phyloP scores from a whole-genome alignment of 1,140 invertebrate genomes.

The Pemphigus obesinymphae region DNA sequence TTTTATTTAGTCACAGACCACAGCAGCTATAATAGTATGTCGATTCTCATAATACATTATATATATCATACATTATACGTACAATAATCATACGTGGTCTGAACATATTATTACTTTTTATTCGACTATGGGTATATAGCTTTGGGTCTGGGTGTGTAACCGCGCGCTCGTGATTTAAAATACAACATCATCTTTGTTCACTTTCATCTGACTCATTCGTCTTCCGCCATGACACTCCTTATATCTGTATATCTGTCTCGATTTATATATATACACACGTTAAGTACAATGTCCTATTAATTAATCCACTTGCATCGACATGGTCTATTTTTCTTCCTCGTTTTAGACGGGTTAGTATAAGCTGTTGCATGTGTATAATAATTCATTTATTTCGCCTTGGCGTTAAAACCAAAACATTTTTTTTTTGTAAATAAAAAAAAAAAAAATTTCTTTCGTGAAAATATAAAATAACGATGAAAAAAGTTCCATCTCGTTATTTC shows the following conservation, averaged over 20 bases:
- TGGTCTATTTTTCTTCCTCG: background rate
- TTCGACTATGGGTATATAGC: background rate
- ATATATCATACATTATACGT: too few species aligned
- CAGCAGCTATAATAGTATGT: background rate
- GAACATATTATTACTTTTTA: background rate
- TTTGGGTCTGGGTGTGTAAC: background rate
- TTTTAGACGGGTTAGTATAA: background rate
- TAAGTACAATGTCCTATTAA: background rate
- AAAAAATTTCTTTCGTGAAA: too few species aligned
- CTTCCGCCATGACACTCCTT: conserved; percentile 4
- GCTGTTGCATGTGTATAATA: too few species aligned
- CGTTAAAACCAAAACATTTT: background rate
- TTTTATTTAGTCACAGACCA: background rate
- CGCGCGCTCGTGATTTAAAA: background rate
- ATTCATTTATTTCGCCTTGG: background rate
- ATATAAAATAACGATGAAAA: too few species aligned
- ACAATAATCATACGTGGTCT: too few species aligned
- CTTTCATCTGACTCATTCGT: conserved; percentile 8
- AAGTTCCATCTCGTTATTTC: too few species aligned
- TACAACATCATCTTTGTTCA: background rate
- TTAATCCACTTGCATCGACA: background rate
- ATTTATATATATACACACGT: background rate
- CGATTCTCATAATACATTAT: background rate
- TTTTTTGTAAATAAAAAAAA: background rate
- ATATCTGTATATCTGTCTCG: background rate